Evolutionary conservation across 2,113 vertebrate genomes (phyloP), one percentile per base, ranked within the genome.

Genomic region (Salvator merianae): DNA sequence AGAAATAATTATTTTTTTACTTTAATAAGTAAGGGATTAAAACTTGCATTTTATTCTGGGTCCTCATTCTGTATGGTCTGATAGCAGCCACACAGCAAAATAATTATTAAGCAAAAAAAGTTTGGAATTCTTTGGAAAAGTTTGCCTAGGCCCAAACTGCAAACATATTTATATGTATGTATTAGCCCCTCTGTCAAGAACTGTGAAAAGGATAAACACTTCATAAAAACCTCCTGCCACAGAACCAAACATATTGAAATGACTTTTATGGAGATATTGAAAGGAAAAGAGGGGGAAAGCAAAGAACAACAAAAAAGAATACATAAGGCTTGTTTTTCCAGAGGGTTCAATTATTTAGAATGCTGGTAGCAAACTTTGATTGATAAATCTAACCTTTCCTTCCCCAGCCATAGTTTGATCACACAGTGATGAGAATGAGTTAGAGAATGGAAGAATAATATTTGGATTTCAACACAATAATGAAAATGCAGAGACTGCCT

Each of bases 291-390:
- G 40, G 20, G 32, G 55, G 20, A 59, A 59, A 59, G 55, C 55
- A 59, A 70, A 70, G 66, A 69, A 50, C 62, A 40, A 79, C 18
- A 76, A 68, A 76, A 76, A 86, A 92, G 87, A 87, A 90, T 81
- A 85, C 43, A 87, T 75, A 72, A 82, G 22, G 8, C 77, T 88
- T 93, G 86, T 92, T 95, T 94, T 89, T 94, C 94, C 92, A 84
- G 84, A 93, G 88, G 94, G 91, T 91, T 95, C 94, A 96, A 94
- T 96, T 95, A 95, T 92, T 94, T 94, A 86, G 84, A 93, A 70
- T 77, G 86, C 92, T 93, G 79, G 86, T 87, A 93, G 94, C 88
- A 92, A 94, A 92, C 62, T 95, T 91, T 94, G 93, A 95, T 93
- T 94, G 93, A 94, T 95, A 94, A 95, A 95, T 89, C 85, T 94